Conservation (phyloP, 2,797 vertebrate genomes). For the Rhinogobio ventralis region DNA sequence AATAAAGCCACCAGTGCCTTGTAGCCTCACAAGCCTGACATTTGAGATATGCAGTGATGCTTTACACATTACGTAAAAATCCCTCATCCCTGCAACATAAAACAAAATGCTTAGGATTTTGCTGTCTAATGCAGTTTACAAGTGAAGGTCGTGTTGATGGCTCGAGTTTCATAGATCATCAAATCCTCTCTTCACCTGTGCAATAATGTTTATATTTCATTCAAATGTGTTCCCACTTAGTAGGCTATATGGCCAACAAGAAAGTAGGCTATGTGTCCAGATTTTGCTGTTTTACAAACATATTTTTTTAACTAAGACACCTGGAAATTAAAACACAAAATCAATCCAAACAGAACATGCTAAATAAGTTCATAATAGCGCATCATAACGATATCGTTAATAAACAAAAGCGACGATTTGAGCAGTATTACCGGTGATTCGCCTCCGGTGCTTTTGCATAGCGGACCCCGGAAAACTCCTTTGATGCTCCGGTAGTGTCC, state of each 20-base stretch:
- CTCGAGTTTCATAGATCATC: neutral
- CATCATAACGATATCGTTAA: neutral
- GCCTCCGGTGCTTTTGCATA: slow-evolving; percentile 83
- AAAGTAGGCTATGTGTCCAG: neutral
- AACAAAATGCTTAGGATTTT: slow-evolving; percentile 2
- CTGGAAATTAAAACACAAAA: neutral
- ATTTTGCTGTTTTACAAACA: neutral
- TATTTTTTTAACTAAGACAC: neutral
- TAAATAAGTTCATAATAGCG: neutral
- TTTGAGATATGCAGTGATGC: slow-evolving; percentile 1
- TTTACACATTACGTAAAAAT: neutral
- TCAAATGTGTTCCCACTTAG: neutral
- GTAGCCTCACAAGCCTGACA: slow-evolving; percentile 4
- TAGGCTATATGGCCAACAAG: neutral
- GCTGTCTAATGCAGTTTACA: slow-evolving; percentile 1
- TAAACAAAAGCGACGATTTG: neutral
- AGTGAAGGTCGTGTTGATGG: slow-evolving; percentile 5
- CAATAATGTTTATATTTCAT: neutral
- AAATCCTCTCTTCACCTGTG: neutral
- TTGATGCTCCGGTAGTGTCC: slow-evolving; percentile 97
- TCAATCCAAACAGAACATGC: neutral
- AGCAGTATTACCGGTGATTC: slow-evolving; percentile 85
- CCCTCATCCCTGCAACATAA: neutral
- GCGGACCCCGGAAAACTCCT: slow-evolving; percentile 96
- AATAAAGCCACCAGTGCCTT: neutral